These are phyloP conservation scores for Lapara coniferarum DNA, from an alignment of 2,888 invertebrate species.

Conservation along the genomic window DNA sequence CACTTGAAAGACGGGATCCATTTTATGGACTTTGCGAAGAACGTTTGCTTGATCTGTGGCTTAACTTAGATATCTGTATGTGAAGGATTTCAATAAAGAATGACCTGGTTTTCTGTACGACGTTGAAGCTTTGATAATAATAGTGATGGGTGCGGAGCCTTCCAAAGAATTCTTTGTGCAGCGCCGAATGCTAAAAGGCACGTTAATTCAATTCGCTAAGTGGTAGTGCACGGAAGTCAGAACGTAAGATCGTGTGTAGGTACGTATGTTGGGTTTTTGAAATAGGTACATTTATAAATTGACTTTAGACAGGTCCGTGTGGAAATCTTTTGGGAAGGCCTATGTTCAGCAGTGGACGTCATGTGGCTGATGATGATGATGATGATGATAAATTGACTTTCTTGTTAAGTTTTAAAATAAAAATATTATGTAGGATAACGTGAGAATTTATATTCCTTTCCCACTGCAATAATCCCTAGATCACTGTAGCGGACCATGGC, in stretches of 20 bases:
- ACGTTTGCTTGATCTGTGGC: neutral
- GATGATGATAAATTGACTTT: no score
- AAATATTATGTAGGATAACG: neutral
- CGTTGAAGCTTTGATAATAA: constrained; percentile 20
- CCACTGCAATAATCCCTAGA: no score
- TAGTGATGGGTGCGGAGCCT: constrained; percentile 17
- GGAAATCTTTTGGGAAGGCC: no score
- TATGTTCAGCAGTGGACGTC: no score
- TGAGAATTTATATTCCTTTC: neutral
- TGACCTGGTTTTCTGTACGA: neutral
- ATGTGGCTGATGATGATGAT: no score
- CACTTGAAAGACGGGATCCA: constrained; percentile 28
- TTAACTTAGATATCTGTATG: neutral
- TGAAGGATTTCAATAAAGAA: constrained; percentile 5
- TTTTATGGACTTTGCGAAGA: constrained; percentile 7
- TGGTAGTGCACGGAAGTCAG: constrained; percentile 20
- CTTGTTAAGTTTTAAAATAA: neutral
- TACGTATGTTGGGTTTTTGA: neutral
- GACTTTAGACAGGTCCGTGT: no score
- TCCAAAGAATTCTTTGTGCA: constrained; percentile 16
- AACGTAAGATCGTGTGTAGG: neutral
- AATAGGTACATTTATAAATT: neutral
- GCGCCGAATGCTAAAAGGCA: neutral
- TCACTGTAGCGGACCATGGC: no score
- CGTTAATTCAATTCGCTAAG: constrained; percentile 24